These are phyloP conservation scores for Allobates femoralis DNA, from an alignment of 2,797 vertebrate species.

Conservation along the genomic window DNA sequence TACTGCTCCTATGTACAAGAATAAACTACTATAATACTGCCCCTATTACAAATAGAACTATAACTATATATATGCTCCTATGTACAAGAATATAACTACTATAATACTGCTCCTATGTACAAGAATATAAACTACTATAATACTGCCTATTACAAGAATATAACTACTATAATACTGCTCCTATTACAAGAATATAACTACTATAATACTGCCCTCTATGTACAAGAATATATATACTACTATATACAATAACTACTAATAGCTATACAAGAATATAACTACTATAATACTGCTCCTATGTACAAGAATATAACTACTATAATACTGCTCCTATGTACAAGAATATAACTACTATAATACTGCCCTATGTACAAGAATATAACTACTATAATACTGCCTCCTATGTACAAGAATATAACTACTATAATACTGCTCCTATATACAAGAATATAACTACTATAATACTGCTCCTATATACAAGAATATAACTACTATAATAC, in stretches of 20 bases:
- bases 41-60: neutral
- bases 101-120: neutral
- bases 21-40: too few species aligned
- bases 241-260: neutral
- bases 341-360: conserved; percentile 13
- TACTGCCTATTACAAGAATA: neutral
- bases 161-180: conserved; percentile 4
- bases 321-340: conserved; percentile 6
- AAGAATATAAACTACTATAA: conserved; percentile 7
- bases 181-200: neutral
- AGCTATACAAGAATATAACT: conserved; percentile 11
- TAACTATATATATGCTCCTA: neutral
- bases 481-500: too few species aligned
- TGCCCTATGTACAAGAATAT: conserved; percentile 5
- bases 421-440: conserved; percentile 8
- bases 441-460: neutral
- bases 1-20: too few species aligned
- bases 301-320: conserved; percentile 16
- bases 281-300: conserved; percentile 5
- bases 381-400: conserved; percentile 13
- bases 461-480: too few species aligned
- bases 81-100: neutral
- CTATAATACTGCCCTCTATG: conserved; percentile 3
- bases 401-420: conserved; percentile 5
- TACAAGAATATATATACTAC: neutral